Evolutionary conservation across 2,888 invertebrate species (phyloP).

Genomic region (Sesia bembeciformis): DNA sequence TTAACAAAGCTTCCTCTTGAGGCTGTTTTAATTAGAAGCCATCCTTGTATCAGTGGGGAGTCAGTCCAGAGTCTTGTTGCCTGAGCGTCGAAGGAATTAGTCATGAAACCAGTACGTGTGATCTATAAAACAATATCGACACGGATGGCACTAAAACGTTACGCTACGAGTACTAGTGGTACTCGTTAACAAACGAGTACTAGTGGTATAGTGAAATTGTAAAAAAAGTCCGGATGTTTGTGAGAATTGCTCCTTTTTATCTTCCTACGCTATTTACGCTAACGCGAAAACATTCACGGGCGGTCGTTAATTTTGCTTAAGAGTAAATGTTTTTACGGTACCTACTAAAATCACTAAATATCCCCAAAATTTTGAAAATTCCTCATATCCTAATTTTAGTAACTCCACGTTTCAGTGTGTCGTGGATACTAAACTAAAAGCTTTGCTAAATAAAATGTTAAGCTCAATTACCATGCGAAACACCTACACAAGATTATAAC

Average conservation of each 20-base stretch:
- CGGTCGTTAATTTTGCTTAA: too few relatives aligned
- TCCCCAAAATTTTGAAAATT: slow-evolving; percentile 31
- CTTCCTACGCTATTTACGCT: too few relatives aligned
- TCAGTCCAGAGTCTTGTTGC: too few relatives aligned
- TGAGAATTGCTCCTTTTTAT: too few relatives aligned
- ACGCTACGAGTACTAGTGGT: slow-evolving; percentile 19
- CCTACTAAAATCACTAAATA: slow-evolving; percentile 31
- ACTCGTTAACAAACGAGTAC: slow-evolving; percentile 17
- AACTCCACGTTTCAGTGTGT: slow-evolving; percentile 16
- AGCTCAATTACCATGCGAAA: slow-evolving; percentile 19
- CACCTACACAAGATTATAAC: not conserved
- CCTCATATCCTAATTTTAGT: slow-evolving; percentile 27
- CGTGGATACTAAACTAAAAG: slow-evolving; percentile 8
- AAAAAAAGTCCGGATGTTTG: too few relatives aligned
- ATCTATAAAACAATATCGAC: not conserved
- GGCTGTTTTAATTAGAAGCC: too few relatives aligned
- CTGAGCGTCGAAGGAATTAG: too few relatives aligned
- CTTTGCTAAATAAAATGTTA: slow-evolving; percentile 24
- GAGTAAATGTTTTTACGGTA: too few relatives aligned
- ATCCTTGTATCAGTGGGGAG: too few relatives aligned
- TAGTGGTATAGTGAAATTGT: slow-evolving; percentile 18
- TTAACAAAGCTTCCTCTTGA: too few relatives aligned
- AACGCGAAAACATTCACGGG: too few relatives aligned
- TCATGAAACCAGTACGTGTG: not conserved
- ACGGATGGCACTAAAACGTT: slow-evolving; percentile 4